Percentiles rank a stretch among this genome's conserved stretches.
phyloP scores from a whole-genome alignment of 2,888 invertebrate species.

The Drosophila cognata region DNA sequence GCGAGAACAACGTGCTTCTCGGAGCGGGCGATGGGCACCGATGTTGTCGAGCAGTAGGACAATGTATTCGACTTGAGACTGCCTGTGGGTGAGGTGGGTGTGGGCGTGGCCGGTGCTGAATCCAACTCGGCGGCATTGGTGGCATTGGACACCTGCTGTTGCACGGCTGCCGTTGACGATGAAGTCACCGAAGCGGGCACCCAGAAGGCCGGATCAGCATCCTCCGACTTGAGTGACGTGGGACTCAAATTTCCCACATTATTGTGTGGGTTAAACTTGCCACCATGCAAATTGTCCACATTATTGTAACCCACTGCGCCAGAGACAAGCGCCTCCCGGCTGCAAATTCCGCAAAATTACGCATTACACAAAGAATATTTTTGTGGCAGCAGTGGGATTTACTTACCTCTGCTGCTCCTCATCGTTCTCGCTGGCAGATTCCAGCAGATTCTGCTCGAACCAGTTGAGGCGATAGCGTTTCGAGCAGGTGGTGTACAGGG shows the following conservation, averaged over 20 bases:
- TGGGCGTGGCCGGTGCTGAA: conserved; percentile 85
- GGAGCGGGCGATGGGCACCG: conserved; percentile 85
- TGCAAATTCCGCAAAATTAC: conserved; percentile 46
- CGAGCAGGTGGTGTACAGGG: conserved; percentile 86
- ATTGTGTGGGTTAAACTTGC: conserved; percentile 30
- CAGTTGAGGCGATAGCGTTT: conserved; percentile 87
- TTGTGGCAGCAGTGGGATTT: background rate
- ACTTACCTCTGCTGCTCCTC: conserved; percentile 84
- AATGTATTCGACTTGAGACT: conserved; percentile 85
- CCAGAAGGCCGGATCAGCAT: conserved; percentile 85
- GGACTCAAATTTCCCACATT: conserved; percentile 83
- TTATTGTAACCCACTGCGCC: conserved; percentile 83
- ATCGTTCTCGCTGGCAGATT: conserved; percentile 85
- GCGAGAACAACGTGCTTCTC: conserved; percentile 87
- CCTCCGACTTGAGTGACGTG: conserved; percentile 83
- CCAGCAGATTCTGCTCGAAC: conserved; percentile 87
- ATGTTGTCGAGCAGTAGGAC: conserved; percentile 82
- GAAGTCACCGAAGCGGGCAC: conserved; percentile 81
- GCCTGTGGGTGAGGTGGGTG: conserved; percentile 85
- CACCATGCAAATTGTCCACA: conserved; percentile 83
- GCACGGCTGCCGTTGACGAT: conserved; percentile 67
- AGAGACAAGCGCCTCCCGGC: conserved; percentile 85
- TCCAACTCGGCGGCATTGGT: conserved; percentile 74
- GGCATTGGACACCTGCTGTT: conserved; percentile 75
- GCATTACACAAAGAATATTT: background rate